Evolutionary conservation across 2,888 invertebrate species (phyloP).

Genomic region (Lamproptera curius): DNA sequence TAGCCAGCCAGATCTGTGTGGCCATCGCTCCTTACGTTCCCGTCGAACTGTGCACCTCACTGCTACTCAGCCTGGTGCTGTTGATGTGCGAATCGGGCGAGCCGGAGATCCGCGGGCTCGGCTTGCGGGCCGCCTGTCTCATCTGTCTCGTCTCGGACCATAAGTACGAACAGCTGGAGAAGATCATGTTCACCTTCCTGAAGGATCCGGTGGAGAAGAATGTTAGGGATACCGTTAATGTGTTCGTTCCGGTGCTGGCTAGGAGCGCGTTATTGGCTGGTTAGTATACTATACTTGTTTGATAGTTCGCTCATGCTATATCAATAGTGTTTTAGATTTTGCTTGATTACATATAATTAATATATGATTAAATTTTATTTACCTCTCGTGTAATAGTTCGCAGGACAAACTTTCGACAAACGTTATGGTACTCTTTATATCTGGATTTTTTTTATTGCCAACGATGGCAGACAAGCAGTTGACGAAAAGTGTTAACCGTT

Average conservation of each 20-base stretch:
- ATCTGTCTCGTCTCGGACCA: constrained; percentile 65
- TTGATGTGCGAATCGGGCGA: constrained; percentile 73
- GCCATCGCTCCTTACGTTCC: constrained; percentile 67
- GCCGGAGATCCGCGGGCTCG: constrained; percentile 54
- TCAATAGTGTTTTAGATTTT: too few species aligned
- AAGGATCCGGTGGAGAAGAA: constrained; percentile 61
- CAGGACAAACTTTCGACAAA: too few species aligned
- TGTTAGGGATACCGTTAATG: constrained; percentile 57
- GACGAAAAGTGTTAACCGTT: too few species aligned
- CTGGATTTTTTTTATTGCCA: too few species aligned
- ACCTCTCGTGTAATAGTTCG: too few species aligned
- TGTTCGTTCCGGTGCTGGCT: constrained; percentile 63
- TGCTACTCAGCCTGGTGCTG: constrained; percentile 62
- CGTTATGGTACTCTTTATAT: too few species aligned
- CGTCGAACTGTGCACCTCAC: constrained; percentile 65
- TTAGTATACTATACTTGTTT: too few species aligned
- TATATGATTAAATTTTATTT: too few species aligned
- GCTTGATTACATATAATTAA: too few species aligned
- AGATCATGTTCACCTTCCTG: constrained; percentile 61
- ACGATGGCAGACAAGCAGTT: too few species aligned
- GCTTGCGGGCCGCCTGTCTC: constrained; percentile 60
- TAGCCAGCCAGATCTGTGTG: constrained; percentile 67
- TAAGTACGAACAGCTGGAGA: constrained; percentile 64
- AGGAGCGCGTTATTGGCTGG: constrained; percentile 63
- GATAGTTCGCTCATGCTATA: too few species aligned